A percentile compares a stretch with the other conserved stretches of the same genome.
These are phyloP conservation scores for Pteronotus mesoamericanus DNA, from an alignment of 2,797 vertebrate species.

Conservation along the genomic window DNA sequence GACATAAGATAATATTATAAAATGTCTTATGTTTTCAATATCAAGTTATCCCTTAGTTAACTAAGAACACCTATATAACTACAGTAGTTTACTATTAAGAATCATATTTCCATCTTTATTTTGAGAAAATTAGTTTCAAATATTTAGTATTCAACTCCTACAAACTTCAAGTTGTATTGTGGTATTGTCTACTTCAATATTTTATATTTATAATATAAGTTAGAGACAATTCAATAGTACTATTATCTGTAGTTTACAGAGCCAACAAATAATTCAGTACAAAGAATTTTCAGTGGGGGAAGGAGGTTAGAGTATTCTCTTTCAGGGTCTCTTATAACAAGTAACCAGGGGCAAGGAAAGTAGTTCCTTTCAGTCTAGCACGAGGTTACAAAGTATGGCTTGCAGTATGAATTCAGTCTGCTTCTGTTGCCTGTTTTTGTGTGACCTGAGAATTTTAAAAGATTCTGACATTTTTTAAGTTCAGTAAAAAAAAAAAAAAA, in stretches of 20 bases:
- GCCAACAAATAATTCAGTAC: background rate
- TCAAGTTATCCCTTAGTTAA: background rate
- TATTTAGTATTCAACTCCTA: background rate
- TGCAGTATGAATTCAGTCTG: background rate
- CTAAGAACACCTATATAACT: background rate
- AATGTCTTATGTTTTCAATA: background rate
- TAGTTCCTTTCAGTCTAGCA: background rate
- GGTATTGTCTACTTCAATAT: background rate
- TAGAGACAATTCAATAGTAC: background rate
- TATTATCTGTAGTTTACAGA: background rate
- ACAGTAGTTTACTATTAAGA: background rate
- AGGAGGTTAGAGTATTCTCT: background rate
- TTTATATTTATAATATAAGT: background rate
- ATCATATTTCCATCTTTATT: background rate
- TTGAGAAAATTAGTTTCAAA: conserved; percentile 17
- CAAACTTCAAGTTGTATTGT: background rate
- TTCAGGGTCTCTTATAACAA: background rate
- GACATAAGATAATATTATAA: background rate
- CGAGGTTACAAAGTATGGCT: background rate
- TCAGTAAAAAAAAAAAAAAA: background rate
- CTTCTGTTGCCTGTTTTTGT: background rate
- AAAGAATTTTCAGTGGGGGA: background rate
- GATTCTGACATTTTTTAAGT: background rate
- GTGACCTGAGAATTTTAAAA: background rate
- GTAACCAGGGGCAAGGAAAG: background rate